Evolutionary conservation across 2,113 vertebrate species (phyloP).

Genomic region (Lycocorax pyrrhopterus): DNA sequence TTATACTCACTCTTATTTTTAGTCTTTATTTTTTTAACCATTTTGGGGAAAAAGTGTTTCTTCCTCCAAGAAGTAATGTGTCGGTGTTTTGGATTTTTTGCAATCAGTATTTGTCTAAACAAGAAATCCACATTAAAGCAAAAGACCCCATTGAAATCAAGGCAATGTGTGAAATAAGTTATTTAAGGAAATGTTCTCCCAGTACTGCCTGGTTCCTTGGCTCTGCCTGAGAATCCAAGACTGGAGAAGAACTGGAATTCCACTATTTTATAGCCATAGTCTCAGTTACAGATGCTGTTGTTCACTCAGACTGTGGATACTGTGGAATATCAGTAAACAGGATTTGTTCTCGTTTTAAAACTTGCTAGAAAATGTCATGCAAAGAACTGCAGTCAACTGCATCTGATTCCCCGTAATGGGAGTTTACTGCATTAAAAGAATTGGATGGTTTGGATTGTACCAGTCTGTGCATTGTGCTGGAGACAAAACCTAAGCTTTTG

Average conservation of each 20-base stretch:
- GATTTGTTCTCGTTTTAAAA: neutral
- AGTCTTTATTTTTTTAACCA: fast-evolving
- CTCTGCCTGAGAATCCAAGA: neutral
- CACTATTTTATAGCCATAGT: neutral
- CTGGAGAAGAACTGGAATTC: neutral
- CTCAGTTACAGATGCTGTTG: neutral
- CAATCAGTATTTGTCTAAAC: neutral
- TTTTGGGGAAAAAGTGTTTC: neutral
- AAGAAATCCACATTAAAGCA: neutral
- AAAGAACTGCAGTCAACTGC: neutral
- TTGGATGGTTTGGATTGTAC: neutral
- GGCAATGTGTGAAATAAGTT: neutral
- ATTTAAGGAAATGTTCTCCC: neutral
- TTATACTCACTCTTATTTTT: too few relatives aligned
- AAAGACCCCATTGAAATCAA: neutral
- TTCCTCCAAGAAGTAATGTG: neutral
- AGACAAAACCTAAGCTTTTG: neutral
- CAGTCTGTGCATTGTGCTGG: neutral
- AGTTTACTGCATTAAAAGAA: neutral
- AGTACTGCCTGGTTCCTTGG: neutral
- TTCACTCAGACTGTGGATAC: neutral
- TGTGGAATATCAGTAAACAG: neutral
- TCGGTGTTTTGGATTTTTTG: neutral
- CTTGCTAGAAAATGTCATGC: neutral
- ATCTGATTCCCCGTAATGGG: neutral